Percentiles rank a stretch among this genome's conserved stretches.
Evolutionary conservation across 2,797 vertebrate genomes (phyloP).

Genomic region (Bucorvus abyssinicus): DNA sequence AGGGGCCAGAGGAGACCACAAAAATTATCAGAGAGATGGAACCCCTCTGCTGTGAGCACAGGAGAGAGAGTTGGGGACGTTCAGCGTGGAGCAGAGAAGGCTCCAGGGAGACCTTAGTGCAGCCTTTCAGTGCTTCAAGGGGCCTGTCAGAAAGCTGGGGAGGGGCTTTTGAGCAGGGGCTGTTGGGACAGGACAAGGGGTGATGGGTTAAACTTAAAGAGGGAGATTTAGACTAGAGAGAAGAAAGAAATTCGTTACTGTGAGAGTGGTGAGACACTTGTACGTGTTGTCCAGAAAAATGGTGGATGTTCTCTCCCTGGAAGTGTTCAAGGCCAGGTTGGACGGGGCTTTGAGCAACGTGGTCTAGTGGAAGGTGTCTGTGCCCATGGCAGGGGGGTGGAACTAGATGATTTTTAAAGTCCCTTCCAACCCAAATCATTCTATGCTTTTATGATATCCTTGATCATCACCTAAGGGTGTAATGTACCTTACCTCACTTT

Average conservation of each 20-base stretch:
- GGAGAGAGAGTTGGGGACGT: neutral
- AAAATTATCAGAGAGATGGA: too few relatives aligned
- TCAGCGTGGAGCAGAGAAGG: neutral
- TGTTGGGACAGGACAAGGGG: neutral
- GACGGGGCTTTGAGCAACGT: neutral
- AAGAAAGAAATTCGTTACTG: neutral
- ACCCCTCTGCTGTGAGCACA: neutral
- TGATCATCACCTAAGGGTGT: neutral
- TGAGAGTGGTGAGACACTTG: neutral
- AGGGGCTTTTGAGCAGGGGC: neutral
- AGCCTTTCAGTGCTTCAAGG: neutral
- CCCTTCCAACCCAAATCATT: neutral
- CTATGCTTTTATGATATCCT: neutral
- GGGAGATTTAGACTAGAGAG: neutral
- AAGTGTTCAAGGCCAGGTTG: neutral
- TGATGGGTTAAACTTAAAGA: neutral
- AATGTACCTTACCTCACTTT: neutral
- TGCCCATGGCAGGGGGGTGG: neutral
- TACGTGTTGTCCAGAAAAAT: too few relatives aligned
- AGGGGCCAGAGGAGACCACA: too few relatives aligned
- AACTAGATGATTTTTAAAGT: neutral
- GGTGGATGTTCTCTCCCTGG: neutral
- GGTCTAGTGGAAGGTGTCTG: neutral
- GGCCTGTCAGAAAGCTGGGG: neutral
- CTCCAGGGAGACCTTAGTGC: neutral